Conservation (phyloP, 2,113 vertebrate species). For the Pristiophorus japonicus region DNA sequence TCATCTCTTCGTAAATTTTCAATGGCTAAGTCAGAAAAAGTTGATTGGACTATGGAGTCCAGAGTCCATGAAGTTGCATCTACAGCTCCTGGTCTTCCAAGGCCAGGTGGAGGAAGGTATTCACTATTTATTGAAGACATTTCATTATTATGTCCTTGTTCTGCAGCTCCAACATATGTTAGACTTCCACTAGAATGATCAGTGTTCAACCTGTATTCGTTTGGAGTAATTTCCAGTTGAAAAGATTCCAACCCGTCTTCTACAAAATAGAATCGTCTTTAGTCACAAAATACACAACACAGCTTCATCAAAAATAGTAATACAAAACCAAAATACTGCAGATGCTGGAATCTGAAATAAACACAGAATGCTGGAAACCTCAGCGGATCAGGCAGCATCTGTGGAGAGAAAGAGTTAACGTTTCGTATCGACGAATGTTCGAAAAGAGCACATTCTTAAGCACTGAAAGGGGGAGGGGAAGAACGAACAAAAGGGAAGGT, state of each 20-base stretch:
- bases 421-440: too few relatives aligned
- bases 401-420: too few relatives aligned
- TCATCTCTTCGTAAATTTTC: slow-evolving; percentile 46
- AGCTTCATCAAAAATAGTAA: not conserved
- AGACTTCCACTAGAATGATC: slow-evolving; percentile 42
- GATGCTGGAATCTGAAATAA: too few relatives aligned
- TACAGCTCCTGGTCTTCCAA: not conserved
- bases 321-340: too few relatives aligned
- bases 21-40: slow-evolving; percentile 41
- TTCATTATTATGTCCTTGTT: not conserved
- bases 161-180: slow-evolving; percentile 19
- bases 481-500: too few relatives aligned
- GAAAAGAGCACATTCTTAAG: too few relatives aligned
- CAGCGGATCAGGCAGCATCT: too few relatives aligned
- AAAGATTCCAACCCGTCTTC: slow-evolving; percentile 52
- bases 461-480: too few relatives aligned
- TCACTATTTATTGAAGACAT: not conserved
- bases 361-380: too few relatives aligned
- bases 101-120: not conserved
- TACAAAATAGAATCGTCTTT: not conserved
- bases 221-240: slow-evolving; percentile 57
- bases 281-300: not conserved
- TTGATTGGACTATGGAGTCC: not conserved
- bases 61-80: not conserved
- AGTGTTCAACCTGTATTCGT: slow-evolving; percentile 45